Conservation (phyloP, 2,888 invertebrate species). For the Timandra comae region DNA sequence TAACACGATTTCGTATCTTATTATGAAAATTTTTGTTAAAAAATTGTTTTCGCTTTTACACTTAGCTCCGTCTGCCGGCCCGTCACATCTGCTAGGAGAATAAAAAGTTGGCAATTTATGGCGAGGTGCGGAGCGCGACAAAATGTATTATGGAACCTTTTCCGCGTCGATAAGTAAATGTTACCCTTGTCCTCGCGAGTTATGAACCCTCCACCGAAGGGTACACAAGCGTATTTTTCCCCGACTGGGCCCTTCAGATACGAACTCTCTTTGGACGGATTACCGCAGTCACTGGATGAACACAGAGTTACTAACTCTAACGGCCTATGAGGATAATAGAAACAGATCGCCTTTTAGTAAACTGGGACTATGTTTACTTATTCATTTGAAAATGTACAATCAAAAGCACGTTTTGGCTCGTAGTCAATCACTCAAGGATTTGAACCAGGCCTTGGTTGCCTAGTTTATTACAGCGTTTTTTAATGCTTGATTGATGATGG, state of each 20-base stretch:
- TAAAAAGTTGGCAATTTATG: slow-evolving; percentile 47
- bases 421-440: no score
- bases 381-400: no score
- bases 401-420: no score
- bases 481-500: no score
- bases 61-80: slow-evolving; percentile 26
- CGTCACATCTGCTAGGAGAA: slow-evolving; percentile 41
- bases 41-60: no score
- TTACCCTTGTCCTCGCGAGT: slow-evolving; percentile 59
- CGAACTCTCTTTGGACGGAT: slow-evolving; percentile 30
- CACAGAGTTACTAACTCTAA: slow-evolving; percentile 37
- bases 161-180: slow-evolving; percentile 70
- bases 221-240: slow-evolving; percentile 48
- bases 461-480: no score
- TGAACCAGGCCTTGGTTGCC: no score
- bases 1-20: not conserved
- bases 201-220: slow-evolving; percentile 51
- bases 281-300: slow-evolving; percentile 19
- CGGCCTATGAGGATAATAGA: slow-evolving; percentile 42
- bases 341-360: slow-evolving; percentile 33
- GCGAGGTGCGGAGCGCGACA: slow-evolving; percentile 38
- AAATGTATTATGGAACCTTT: slow-evolving; percentile 63
- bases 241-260: slow-evolving; percentile 21
- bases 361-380: no score
- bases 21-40: slow-evolving; percentile 22